These are phyloP conservation scores for Antennarius maculatus DNA, from an alignment of 2,797 vertebrate species.

Conservation along the genomic window DNA sequence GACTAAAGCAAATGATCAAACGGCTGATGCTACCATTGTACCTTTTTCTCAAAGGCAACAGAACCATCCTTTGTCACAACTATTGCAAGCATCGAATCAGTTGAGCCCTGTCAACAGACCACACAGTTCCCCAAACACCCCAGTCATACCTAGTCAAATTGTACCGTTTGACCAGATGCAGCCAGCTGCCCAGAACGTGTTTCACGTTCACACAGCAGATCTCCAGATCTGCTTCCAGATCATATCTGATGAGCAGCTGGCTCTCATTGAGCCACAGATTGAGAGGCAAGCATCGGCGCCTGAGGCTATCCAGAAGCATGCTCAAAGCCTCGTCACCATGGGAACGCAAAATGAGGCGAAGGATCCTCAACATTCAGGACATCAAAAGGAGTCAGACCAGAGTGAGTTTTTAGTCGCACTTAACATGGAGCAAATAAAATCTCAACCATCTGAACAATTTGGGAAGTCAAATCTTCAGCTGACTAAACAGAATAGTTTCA, in stretches of 20 bases:
- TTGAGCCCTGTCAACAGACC: constrained; percentile 8
- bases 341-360: constrained; percentile 17
- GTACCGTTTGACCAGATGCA: constrained; percentile 54
- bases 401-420: constrained; percentile 14
- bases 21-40: constrained; percentile 10
- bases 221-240: constrained; percentile 84
- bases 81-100: constrained; percentile 8
- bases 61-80: constrained; percentile 12
- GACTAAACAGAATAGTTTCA: constrained; percentile 7
- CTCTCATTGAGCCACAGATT: constrained; percentile 80
- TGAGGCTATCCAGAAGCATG: constrained; percentile 28
- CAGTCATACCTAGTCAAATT: constrained; percentile 37
- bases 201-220: constrained; percentile 80
- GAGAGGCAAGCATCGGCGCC: constrained; percentile 47
- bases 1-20: constrained; percentile 31
- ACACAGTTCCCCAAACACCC: background rate
- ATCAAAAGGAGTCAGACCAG: constrained; percentile 30
- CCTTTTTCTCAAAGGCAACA: constrained; percentile 14
- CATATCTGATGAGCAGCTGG: constrained; percentile 84
- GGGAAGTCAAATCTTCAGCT: constrained; percentile 20
- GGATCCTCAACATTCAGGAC: constrained; percentile 11
- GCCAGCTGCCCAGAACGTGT: constrained; percentile 72
- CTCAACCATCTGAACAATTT: constrained; percentile 14
- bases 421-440: constrained; percentile 28
- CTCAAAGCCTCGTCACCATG: constrained; percentile 10